Percentiles rank a stretch among this genome's conserved stretches.
Conservation (phyloP, 2,888 invertebrate species). For the Eutolmus rufibarbis region DNA sequence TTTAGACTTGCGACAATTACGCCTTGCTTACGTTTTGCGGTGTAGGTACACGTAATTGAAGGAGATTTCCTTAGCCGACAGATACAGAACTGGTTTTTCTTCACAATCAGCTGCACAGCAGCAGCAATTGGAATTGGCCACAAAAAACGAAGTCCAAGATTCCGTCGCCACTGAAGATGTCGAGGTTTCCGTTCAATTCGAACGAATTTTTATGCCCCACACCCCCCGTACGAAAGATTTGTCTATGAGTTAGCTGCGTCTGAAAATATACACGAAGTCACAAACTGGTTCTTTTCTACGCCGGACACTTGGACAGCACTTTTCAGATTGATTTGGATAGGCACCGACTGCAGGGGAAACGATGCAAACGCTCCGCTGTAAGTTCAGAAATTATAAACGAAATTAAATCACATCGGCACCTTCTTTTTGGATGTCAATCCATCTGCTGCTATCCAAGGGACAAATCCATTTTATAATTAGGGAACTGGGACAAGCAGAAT, state of each 20-base stretch:
- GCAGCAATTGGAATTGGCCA: not conserved
- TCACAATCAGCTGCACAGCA: not conserved
- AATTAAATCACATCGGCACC: not conserved
- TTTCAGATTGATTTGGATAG: not conserved
- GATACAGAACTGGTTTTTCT: not conserved
- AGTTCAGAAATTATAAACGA: not conserved
- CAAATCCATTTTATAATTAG: not conserved
- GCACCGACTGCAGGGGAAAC: not conserved
- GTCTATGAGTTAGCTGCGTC: not conserved
- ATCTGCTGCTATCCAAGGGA: not conserved
- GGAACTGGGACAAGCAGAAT: not conserved
- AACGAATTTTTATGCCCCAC: not conserved
- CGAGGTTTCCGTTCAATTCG: not conserved
- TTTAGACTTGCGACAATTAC: not conserved
- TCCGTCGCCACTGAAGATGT: not conserved
- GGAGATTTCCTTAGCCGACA: not conserved
- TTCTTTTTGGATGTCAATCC: not conserved
- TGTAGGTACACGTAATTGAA: not conserved
- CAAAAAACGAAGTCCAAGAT: not conserved
- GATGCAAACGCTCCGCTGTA: not conserved
- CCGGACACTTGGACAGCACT: not conserved
- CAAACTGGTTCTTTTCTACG: not conserved
- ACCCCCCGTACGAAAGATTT: not conserved
- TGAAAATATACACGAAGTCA: not conserved
- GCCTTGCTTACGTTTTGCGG: not conserved